Percentiles rank a stretch among this genome's conserved stretches.
phyloP scores from a whole-genome alignment of 1,140 invertebrate species.

The Brachionus calyciflorus region DNA sequence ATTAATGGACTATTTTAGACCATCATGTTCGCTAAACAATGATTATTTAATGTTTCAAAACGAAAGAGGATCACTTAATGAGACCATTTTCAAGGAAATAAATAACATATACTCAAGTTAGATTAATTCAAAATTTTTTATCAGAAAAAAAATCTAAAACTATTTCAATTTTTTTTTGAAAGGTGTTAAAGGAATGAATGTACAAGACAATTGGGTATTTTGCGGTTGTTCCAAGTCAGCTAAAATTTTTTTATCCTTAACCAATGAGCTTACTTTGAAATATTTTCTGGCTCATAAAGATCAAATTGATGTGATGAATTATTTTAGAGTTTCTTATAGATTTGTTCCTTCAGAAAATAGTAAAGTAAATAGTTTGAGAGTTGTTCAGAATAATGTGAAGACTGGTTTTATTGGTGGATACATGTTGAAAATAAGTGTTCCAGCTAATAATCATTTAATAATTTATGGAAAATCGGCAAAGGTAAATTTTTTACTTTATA shows the following conservation, averaged over 20 bases:
- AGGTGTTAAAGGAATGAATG: background rate
- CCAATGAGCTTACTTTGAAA: background rate
- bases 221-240: constrained; percentile 3
- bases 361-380: background rate
- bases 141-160: background rate
- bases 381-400: constrained; percentile 17
- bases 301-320: background rate
- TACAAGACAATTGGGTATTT: constrained; percentile 8
- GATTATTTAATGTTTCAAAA: constrained; percentile 26
- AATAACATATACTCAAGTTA: constrained; percentile 1
- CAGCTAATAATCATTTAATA: constrained; percentile 7
- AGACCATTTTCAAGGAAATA: constrained; percentile 1
- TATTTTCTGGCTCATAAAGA: background rate
- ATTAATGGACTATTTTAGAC: background rate
- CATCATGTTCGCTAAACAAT: constrained; percentile 17
- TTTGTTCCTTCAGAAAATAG: background rate
- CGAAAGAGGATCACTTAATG: background rate
- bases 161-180: background rate
- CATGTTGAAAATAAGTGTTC: constrained; percentile 23
- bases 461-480: constrained; percentile 8
- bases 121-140: background rate
- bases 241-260: constrained; percentile 6
- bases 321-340: constrained; percentile 12
- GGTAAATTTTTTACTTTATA: background rate
- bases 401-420: constrained; percentile 35